Percentiles rank a stretch among this genome's conserved stretches.
Evolutionary conservation across 2,888 invertebrate genomes (phyloP).

Genomic region (Metalampra italica): DNA sequence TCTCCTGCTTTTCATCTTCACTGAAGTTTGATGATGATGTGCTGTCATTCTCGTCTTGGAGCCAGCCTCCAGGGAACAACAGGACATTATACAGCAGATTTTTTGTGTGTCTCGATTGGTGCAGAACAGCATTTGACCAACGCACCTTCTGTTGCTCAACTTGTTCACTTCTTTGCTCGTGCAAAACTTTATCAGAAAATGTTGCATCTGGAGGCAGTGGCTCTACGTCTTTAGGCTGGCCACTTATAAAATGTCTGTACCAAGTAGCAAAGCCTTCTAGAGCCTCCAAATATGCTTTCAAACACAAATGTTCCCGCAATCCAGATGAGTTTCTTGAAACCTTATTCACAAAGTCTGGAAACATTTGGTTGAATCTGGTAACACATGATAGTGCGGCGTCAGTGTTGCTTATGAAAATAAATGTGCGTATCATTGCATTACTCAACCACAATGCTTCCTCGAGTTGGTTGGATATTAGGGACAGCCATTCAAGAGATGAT

Average conservation of each 20-base stretch:
- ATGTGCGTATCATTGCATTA: conserved; percentile 92
- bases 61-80: conserved; percentile 94
- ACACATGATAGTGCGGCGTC: conserved; percentile 89
- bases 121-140: conserved; percentile 83
- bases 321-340: conserved; percentile 62
- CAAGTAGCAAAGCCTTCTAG: conserved; percentile 93
- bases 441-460: conserved; percentile 91
- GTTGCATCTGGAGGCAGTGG: conserved; percentile 78
- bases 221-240: conserved; percentile 85
- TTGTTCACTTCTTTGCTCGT: conserved; percentile 89
- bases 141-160: conserved; percentile 88
- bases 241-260: conserved; percentile 90
- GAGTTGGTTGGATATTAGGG: conserved; percentile 86
- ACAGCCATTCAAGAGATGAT: conserved; percentile 89
- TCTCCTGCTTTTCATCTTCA: conserved; percentile 68
- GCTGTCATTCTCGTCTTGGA: conserved; percentile 82
- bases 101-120: conserved; percentile 87
- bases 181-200: conserved; percentile 92
- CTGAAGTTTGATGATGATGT: conserved; percentile 64
- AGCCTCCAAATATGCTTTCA: conserved; percentile 92
- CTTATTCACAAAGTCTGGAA: conserved; percentile 52
- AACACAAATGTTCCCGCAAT: conserved; percentile 91
- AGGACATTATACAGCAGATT: conserved; percentile 91
- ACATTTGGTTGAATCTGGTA: conserved; percentile 51
- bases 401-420: conserved; percentile 88